phyloP scores from a whole-genome alignment of 2,888 invertebrate species.

The Octodonta nipae region DNA sequence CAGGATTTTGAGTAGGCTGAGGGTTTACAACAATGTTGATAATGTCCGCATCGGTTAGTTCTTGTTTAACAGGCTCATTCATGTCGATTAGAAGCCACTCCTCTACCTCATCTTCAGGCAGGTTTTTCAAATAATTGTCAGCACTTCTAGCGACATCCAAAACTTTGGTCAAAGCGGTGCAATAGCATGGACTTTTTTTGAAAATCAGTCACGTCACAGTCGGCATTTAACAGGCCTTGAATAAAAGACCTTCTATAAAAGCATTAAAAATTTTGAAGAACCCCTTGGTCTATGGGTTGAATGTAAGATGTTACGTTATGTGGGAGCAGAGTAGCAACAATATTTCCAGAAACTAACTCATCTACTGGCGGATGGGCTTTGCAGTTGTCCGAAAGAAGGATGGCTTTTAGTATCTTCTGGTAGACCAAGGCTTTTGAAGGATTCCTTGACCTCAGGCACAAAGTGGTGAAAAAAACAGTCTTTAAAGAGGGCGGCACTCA shows the following conservation, averaged over 20 bases:
- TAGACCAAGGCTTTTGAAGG: constrained; percentile 4
- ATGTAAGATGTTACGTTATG: constrained; percentile 3
- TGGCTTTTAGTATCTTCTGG: constrained; percentile 4
- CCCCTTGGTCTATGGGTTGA: constrained; percentile 4
- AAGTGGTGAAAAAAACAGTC: no score
- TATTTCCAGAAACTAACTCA: constrained; percentile 3
- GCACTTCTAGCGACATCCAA: neutral
- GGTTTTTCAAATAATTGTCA: neutral
- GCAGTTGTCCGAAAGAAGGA: constrained; percentile 4
- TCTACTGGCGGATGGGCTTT: constrained; percentile 3
- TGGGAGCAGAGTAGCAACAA: constrained; percentile 4
- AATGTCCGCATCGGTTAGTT: neutral
- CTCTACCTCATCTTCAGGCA: constrained; percentile 1
- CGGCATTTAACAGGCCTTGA: neutral
- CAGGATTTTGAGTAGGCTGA: no score
- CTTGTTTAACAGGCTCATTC: neutral
- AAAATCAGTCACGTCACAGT: constrained; percentile 1
- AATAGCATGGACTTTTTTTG: constrained; percentile 1
- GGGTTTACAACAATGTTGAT: neutral
- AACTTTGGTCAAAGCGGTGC: neutral
- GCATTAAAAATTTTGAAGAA: constrained; percentile 4
- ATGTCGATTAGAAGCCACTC: no score
- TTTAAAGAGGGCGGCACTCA: constrained; percentile 4
- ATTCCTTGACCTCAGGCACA: neutral
- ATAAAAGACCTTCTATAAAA: neutral